These are phyloP conservation scores for Spatulosminthurus flaviceps DNA, from an alignment of 2,888 invertebrate species.

Conservation along the genomic window DNA sequence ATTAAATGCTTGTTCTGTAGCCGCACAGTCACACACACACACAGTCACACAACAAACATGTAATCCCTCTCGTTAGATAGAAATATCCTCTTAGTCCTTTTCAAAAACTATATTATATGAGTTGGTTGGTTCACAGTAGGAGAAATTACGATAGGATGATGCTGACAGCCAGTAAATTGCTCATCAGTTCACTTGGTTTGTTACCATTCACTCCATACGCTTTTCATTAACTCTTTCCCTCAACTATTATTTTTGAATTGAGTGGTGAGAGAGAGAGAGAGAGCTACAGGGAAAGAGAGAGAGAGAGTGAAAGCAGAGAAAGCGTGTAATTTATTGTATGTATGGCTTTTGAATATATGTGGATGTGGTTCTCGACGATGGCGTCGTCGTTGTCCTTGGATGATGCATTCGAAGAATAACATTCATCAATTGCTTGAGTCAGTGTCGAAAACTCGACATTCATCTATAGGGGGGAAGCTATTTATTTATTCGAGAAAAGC, in stretches of 20 bases:
- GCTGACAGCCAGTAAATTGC: conserved; percentile 33
- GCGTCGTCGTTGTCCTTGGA: conserved; percentile 30
- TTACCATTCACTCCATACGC: conserved; percentile 18
- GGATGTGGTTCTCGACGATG: conserved; percentile 18
- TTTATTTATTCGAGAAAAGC: conserved; percentile 32
- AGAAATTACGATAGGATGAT: conserved; percentile 5
- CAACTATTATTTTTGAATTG: conserved; percentile 19
- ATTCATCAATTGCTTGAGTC: conserved; percentile 37
- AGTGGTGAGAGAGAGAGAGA: too few species aligned
- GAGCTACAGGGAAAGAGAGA: conserved; percentile 1
- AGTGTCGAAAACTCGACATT: conserved; percentile 31
- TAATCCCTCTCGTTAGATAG: too few species aligned
- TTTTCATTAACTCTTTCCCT: conserved; percentile 31
- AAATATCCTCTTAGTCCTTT: too few species aligned
- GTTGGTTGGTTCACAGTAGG: not conserved
- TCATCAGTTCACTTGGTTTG: conserved; percentile 31
- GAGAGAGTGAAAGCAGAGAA: not conserved
- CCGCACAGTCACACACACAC: too few species aligned
- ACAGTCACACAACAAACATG: too few species aligned
- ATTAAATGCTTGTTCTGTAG: too few species aligned
- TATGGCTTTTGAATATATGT: not conserved
- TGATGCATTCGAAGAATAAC: conserved; percentile 34
- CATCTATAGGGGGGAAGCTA: conserved; percentile 18
- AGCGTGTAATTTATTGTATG: not conserved
- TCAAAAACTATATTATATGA: too few species aligned